Conservation (phyloP, 2,797 vertebrate genomes). For the Oophaga sylvatica region DNA sequence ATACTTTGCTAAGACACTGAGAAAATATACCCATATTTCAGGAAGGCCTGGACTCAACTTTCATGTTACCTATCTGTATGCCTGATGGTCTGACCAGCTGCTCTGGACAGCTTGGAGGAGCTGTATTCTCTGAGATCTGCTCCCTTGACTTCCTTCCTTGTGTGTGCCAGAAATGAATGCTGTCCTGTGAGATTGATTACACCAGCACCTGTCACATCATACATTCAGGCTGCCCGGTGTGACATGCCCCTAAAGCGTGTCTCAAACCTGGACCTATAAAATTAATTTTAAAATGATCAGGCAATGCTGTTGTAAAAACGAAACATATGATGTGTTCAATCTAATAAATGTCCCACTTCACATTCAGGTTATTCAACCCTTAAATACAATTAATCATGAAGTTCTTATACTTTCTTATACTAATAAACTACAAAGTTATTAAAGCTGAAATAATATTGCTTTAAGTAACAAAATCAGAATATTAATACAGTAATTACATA, state of each 20-base stretch:
- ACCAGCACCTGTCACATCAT: conserved; percentile 45
- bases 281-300: background rate
- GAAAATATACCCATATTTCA: conserved; percentile 46
- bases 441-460: background rate
- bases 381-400: background rate
- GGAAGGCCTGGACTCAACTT: conserved; percentile 45
- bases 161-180: conserved; percentile 23
- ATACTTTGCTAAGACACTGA: conserved; percentile 1
- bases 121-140: conserved; percentile 31
- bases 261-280: background rate
- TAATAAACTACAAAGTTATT: background rate
- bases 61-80: conserved; percentile 48
- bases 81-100: conserved; percentile 59
- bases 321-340: background rate
- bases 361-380: background rate
- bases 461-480: background rate
- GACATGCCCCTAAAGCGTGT: background rate
- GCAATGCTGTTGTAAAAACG: background rate
- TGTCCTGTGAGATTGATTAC: conserved; percentile 37
- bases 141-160: conserved; percentile 42
- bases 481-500: background rate
- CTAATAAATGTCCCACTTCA: background rate
- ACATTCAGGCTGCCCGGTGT: conserved; percentile 1
- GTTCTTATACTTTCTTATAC: background rate
- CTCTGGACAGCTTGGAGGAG: conserved; percentile 31